Base-by-base conservation (phyloP, 1,140 invertebrate genomes). In the Drosophila dunni region DNA sequence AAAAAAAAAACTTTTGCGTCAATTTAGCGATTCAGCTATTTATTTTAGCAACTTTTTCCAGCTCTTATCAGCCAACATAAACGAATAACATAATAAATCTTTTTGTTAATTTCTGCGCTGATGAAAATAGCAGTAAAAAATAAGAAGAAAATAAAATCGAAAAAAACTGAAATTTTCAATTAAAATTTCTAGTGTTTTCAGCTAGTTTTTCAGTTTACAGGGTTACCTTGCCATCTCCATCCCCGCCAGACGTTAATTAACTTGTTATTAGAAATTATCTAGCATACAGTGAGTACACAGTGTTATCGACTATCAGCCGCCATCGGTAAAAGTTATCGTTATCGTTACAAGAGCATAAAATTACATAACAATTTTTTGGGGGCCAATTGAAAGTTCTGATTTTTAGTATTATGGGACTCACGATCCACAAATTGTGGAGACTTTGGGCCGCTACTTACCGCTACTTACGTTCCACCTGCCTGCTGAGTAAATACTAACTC, bases 331-430 rank as follows among this genome's bases (percentile, higher is more conserved):
- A 33, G 3, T 17, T 36, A 29, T 29, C 24, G 40, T 48, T 70
- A 70, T 70, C 67, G 34, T 44, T 54, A 45, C 48, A 54, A 53
- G 57, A 11, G 60, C 13, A 53, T n/a, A 53, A 53, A 34, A 53
- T 13, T 34, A 53, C 65, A 40, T 33, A 33, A 17, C 33, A 13
- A 15, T 36, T 48, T 48, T 48, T 29, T 29, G 24, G 44, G 15
- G 15, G 4, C 15, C 17, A 45, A 61, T 61, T 34, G 9, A 61
- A 61, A 60, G 15, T 10, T 20, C 17, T 20, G 17, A 20, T 20
- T 20, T 20, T 20, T 20, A 20, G 17, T 20, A 20, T 20, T 20
- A 20, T 20, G 17, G 17, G 2, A 20, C 17, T 20, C 17, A 7
- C 15, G 44, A 45, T 45, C 42, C 42, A 45, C 38, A 11, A 40